Evolutionary conservation across 2,113 vertebrate genomes (phyloP), one percentile per base, ranked within the genome.

Genomic region (Rafetus swinhoei): DNA sequence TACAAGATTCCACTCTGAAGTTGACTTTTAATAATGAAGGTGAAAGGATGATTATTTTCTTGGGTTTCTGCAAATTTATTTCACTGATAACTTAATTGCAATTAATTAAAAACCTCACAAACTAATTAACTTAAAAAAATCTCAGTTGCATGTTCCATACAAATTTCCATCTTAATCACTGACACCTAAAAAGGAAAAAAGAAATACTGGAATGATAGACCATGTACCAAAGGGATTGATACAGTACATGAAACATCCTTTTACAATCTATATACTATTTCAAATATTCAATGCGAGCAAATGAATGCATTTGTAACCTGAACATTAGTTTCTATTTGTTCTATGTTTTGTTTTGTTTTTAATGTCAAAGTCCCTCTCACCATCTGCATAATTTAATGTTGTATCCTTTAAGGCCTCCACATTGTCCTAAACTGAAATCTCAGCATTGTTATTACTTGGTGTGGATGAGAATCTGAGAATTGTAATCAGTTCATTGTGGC

Each of bases 231-330:
- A 24, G 9, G 3, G 81, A 52, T 2, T n/a, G 7, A 29, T 4
- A 0, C 3, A 79, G 6, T 0, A 35, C 3, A 53, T 65, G 2
- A 85, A 90, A 84, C 25, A 2, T 2, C 0, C 4, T 59, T 50
- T 3, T 86, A 16, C 7, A 83, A 81, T 12, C 2, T 65, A 74
- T 77, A 54, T 57, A 0, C 1, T 86, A 72, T 72, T 35, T 72
- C 62, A 72, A 19, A n/a, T 2, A n/a, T 88, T 79, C 86, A 69
- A 77, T 62, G 57, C 1, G 0, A 54, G 3, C 39, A 60, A 57
- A 90, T 60, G 1, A 83, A 86, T 87, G 3, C 1, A 53, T 74
- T 87, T 1, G 57, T 59, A 7, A 81, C 10, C 39, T 52, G 16
- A 89, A 57, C 53, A 90, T 0, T 22, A 81, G 52, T 87, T 91